These are phyloP conservation scores for Abrostola triplasia DNA, from an alignment of 2,888 invertebrate genomes.

Conservation along the genomic window DNA sequence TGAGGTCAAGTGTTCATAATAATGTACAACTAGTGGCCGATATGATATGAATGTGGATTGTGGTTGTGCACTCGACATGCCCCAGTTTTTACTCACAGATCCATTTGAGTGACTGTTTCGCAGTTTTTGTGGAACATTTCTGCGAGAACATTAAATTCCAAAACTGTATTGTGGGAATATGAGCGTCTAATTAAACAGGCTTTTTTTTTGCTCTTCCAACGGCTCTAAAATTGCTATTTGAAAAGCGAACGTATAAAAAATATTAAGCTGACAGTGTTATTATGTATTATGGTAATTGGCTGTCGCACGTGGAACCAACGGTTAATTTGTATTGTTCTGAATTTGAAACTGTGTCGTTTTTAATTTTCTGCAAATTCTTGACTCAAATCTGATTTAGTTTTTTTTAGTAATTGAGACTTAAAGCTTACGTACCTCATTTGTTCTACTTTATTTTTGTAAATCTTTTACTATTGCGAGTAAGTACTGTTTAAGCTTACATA, in stretches of 20 bases:
- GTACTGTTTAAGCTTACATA: background rate
- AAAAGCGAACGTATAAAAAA: slow-evolving; percentile 42
- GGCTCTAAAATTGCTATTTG: slow-evolving; percentile 18
- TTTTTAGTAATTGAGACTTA: background rate
- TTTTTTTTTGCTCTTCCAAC: slow-evolving; percentile 24
- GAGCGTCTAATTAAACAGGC: slow-evolving; percentile 14
- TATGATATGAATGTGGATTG: slow-evolving; percentile 55
- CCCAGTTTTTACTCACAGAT: slow-evolving; percentile 47
- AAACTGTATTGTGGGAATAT: slow-evolving; percentile 39
- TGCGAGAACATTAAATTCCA: slow-evolving; percentile 17
- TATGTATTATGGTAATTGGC: slow-evolving; percentile 30
- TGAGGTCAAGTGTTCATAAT: slow-evolving; percentile 62
- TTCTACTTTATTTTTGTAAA: background rate
- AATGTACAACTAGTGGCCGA: slow-evolving; percentile 58
- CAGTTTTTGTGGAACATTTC: slow-evolving; percentile 25
- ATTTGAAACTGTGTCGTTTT: slow-evolving; percentile 28
- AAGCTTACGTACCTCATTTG: background rate
- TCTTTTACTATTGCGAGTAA: background rate
- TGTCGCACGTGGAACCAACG: slow-evolving; percentile 25
- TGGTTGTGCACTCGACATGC: slow-evolving; percentile 47
- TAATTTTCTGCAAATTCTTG: slow-evolving; percentile 23
- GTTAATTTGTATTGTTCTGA: slow-evolving; percentile 37
- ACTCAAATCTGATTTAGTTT: background rate
- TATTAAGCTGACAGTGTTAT: slow-evolving; percentile 24
- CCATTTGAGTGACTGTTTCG: slow-evolving; percentile 24